Base-by-base conservation (phyloP, 2,888 invertebrate species). In the Noctuana brunneofusca region DNA sequence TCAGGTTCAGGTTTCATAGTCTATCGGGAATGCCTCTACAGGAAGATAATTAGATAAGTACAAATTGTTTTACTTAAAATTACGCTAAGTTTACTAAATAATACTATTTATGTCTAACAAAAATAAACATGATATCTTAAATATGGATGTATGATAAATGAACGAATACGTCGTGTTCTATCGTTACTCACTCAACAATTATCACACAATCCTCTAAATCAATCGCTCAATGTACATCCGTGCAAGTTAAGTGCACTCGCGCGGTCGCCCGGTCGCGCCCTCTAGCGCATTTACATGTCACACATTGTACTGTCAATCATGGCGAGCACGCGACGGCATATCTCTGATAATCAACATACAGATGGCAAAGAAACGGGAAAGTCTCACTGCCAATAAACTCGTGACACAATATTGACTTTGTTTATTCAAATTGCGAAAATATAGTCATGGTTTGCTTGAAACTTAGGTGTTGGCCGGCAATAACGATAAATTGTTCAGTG, bases 301-400 rank as follows among this genome's bases (percentile, higher is more conserved):
- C 79, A 81, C 84, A 86, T 86, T 86, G 87, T 87, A 65, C 78
- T 86, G 87, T 85, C 87, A 86, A 82, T 87, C 87, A 86, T 16
- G 73, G 32, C 71, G 76, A 81, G 80, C 83, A 82, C 80, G 81
- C 71, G 75, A 69, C 53, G 52, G 64, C 69, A 68, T 78, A 81
- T 76, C 79, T 72, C 71, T 71, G 70, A 73, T 73, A 75, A 81
- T 85, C 78, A 81, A 76, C 81, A 83, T 80, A 80, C 78, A 80
- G 78, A 80, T 76, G 74, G 68, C 66, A 71, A 72, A 68, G 67
- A 66, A 64, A 67, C 69, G 84, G 84, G 75, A 84, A 84, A 80
- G 76, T 83, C 71, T 69, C 38, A 14, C 64, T 68, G 65, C 66
- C 70, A 65, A 69, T 72, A 71, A 71, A 71, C 63, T 64, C 64